Evolutionary conservation across 2,797 vertebrate genomes (phyloP).

Genomic region (Peromyscus melanophrys): DNA sequence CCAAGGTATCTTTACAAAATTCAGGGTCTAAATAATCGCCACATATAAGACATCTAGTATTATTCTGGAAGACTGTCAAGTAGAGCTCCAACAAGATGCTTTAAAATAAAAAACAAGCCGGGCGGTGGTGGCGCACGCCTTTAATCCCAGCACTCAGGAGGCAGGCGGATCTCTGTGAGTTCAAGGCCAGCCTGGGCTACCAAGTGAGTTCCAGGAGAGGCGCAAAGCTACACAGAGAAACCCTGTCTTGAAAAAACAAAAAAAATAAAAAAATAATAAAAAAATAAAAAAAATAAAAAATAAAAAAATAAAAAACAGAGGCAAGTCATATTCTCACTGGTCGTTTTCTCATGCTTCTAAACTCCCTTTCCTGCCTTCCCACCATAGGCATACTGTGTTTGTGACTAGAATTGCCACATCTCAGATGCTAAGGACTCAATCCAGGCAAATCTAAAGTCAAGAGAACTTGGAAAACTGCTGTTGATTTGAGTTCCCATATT

Average conservation of each 20-base stretch:
- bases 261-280: too few species aligned
- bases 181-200: too few species aligned
- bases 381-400: background rate
- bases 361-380: background rate
- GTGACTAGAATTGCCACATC: background rate
- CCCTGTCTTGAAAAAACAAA: too few species aligned
- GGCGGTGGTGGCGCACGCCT: too few species aligned
- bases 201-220: too few species aligned
- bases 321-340: background rate
- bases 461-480: conserved; percentile 1
- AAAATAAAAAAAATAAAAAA: too few species aligned
- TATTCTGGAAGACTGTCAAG: conserved; percentile 6
- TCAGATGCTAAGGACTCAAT: background rate
- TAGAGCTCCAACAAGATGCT: conserved; percentile 20
- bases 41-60: conserved; percentile 29
- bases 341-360: background rate
- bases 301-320: conserved; percentile 53
- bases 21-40: background rate
- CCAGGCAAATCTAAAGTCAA: background rate
- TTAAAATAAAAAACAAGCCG: conserved; percentile 51
- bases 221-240: too few species aligned
- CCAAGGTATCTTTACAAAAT: background rate
- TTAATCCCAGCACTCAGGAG: too few species aligned
- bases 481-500: conserved; percentile 12
- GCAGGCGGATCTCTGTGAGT: too few species aligned